Conservation (phyloP, 1,140 invertebrate species). For the Papilio polyxenes region DNA sequence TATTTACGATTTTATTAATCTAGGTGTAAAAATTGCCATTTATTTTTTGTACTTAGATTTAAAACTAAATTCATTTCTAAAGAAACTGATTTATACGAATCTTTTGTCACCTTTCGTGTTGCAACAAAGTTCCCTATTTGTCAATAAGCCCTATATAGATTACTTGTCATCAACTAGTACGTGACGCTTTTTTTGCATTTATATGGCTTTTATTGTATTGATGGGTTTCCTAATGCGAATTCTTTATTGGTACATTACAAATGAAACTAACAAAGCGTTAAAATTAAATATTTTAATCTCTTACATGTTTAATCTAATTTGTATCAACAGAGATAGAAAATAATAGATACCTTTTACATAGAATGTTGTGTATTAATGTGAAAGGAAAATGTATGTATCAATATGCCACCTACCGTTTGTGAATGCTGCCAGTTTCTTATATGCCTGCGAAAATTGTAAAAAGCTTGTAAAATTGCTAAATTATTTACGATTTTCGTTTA, state of each 20-base stretch:
- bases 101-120: background rate
- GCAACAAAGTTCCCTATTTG: background rate
- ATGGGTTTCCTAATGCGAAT: conserved; percentile 12
- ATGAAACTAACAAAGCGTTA: background rate
- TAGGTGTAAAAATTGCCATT: too few species aligned
- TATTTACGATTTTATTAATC: too few species aligned
- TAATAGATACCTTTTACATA: too few species aligned
- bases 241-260: background rate
- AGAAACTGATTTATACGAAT: background rate
- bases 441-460: too few species aligned
- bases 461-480: too few species aligned
- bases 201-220: conserved; percentile 7
- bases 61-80: too few species aligned
- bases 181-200: conserved; percentile 6
- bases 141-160: background rate
- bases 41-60: too few species aligned
- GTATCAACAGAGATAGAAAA: background rate
- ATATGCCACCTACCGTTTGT: too few species aligned
- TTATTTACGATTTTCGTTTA: too few species aligned
- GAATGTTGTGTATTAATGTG: too few species aligned
- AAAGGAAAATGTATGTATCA: too few species aligned
- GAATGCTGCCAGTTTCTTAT: too few species aligned
- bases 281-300: background rate
- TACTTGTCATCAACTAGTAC: background rate
- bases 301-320: conserved; percentile 4